Percentiles rank a stretch among this genome's conserved stretches.
Evolutionary conservation across 30 jellyfish, hydroid and myxozoan species (phyloP).

Genomic region (Morbakka virulenta): DNA sequence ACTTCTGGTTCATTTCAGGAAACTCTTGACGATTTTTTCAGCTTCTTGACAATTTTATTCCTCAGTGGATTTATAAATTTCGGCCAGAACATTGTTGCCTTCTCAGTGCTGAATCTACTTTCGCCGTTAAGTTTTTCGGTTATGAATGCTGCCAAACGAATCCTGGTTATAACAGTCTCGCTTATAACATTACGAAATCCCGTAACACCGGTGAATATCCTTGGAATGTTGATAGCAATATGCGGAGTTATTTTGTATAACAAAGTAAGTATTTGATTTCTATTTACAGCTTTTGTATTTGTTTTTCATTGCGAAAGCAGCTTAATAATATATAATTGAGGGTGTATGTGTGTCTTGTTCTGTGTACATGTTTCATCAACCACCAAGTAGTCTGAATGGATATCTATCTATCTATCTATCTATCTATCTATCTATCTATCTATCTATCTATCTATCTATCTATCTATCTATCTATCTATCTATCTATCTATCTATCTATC

Average conservation of each 20-base stretch:
- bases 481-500: too few relatives aligned
- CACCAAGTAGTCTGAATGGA: too few relatives aligned
- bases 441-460: too few relatives aligned
- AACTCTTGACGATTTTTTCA: conserved; percentile 21
- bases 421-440: too few relatives aligned
- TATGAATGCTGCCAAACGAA: conserved; percentile 87
- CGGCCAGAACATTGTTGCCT: conserved; percentile 84
- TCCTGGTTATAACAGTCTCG: conserved; percentile 80
- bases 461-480: too few relatives aligned
- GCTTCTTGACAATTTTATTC: conserved; percentile 53
- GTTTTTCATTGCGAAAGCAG: too few relatives aligned
- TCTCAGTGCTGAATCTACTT: conserved; percentile 73
- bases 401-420: too few relatives aligned
- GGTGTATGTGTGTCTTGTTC: too few relatives aligned
- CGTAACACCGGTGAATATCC: conserved; percentile 59
- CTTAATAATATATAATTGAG: too few relatives aligned
- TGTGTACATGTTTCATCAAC: too few relatives aligned
- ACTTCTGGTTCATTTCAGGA: conserved; percentile 14
- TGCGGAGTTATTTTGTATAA: conserved; percentile 84
- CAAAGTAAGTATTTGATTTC: conserved; percentile 52
- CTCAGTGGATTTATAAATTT: conserved; percentile 87
- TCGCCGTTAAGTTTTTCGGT: conserved; percentile 93
- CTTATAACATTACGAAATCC: conserved; percentile 82
- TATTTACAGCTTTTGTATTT: too few relatives aligned
- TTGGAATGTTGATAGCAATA: conserved; percentile 86